Conservation (phyloP, 2,888 invertebrate species). For the Agrotis ipsilon region DNA sequence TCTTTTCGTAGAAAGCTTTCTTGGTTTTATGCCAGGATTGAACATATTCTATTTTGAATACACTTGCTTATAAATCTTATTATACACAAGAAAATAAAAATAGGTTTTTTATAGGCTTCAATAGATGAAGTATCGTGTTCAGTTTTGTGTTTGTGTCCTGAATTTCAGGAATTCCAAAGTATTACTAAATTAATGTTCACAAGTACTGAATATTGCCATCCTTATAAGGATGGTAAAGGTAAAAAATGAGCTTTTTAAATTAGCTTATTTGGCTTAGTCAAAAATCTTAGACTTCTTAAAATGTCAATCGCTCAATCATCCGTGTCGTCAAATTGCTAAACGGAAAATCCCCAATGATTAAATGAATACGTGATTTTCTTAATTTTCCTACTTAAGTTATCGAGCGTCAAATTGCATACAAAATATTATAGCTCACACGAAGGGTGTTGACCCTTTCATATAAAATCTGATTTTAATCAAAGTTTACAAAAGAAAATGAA, state of each 20-base stretch:
- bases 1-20: constrained; percentile 78
- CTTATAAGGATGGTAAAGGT: no score
- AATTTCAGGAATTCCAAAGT: neutral
- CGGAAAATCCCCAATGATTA: constrained; percentile 41
- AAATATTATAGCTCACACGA: constrained; percentile 35
- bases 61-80: constrained; percentile 63
- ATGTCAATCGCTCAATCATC: no score
- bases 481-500: constrained; percentile 68
- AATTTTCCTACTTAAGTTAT: constrained; percentile 32
- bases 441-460: constrained; percentile 58
- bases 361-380: constrained; percentile 32
- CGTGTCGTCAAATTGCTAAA: neutral
- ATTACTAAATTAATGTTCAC: no score
- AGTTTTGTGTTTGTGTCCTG: neutral
- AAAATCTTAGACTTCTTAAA: no score
- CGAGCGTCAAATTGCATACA: neutral
- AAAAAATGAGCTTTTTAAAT: no score
- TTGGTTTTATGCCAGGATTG: constrained; percentile 79
- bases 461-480: constrained; percentile 74
- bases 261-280: no score
- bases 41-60: constrained; percentile 67
- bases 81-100: constrained; percentile 32
- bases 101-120: constrained; percentile 14
- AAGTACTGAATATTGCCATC: no score
- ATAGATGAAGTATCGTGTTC: neutral